Evolutionary conservation across 1,140 invertebrate genomes (phyloP).

Genomic region (Drosophila tristis): DNA sequence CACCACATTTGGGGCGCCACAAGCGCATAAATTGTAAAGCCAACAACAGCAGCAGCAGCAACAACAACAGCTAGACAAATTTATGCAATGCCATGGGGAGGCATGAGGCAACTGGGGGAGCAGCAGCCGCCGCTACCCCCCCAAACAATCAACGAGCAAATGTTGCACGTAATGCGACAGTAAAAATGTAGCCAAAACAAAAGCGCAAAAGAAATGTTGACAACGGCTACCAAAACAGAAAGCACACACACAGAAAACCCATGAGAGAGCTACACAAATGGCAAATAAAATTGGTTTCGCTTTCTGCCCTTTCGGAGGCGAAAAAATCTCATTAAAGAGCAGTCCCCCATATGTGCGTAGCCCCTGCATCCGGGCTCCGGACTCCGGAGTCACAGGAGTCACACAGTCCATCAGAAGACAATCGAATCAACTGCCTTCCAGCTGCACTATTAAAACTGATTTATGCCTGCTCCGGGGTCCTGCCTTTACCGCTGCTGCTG

Average conservation of each 20-base stretch:
- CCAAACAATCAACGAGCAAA: constrained; percentile 56
- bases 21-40: constrained; percentile 75
- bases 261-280: constrained; percentile 17
- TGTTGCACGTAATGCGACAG: constrained; percentile 73
- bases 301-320: constrained; percentile 49
- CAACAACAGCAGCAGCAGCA: constrained; percentile 57
- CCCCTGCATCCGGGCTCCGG: constrained; percentile 10
- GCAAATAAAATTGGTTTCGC: constrained; percentile 52
- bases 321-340: constrained; percentile 69
- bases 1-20: constrained; percentile 61
- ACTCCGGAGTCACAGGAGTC: constrained; percentile 27
- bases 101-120: background rate
- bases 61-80: constrained; percentile 70
- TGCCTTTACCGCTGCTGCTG: background rate
- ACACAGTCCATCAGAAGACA: too few species aligned
- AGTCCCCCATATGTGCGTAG: constrained; percentile 47
- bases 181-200: constrained; percentile 60
- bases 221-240: constrained; percentile 3
- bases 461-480: constrained; percentile 51
- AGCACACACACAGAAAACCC: too few species aligned
- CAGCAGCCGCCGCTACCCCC: constrained; percentile 21
- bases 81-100: constrained; percentile 60
- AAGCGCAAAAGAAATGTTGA: constrained; percentile 49
- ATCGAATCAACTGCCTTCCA: constrained; percentile 49
- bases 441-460: constrained; percentile 79